Evolutionary conservation across 2,888 invertebrate species (phyloP), one percentile per base, ranked within the genome.

Genomic region (Hydrotaea diabolus): DNA sequence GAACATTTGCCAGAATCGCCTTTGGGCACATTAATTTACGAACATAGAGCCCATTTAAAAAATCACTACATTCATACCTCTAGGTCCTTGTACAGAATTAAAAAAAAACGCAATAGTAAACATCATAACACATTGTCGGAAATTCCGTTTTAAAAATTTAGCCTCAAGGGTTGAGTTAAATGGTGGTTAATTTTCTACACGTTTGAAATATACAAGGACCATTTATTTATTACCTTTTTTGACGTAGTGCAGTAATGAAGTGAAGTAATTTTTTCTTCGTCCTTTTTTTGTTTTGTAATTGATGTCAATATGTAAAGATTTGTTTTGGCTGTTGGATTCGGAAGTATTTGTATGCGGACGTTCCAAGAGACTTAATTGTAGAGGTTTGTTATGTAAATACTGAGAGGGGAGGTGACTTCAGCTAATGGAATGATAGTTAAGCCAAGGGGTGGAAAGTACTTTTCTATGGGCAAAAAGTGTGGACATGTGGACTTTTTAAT

Each of bases 231-330:
- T 73, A 64, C 59, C 31, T 81, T 79, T 31, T 64, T 64, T 59
- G 26, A 59, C 59, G 57, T 74, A 74, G 57, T 74, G 36, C 59
- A 77, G 71, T 74, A 80, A 77, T 77, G 64, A 73, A 69, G 53
- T 66, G 39, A 8, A 39, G 39, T 13, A 39, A 31, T 69, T 1
- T 59, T 46, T 77, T 46, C 71, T 75, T 31, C 11, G 43, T 21
- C 15, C 43, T 23, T 31, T 72, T 72, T 69, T 66, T 77, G 59
- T 55, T 11, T 55, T 75, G 69, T 78, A 75, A 74, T 74, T 74
- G 73, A 74, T 75, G 72, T 66, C 64, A 84, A 76, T 81, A 76
- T 66, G 78, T 75, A 73, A 71, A 80, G 62, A 81, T 84, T 76
- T 77, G 72, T 71, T 11, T n/a, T 31, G 55, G 31, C 11, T 26